Evolutionary conservation across 2,888 invertebrate genomes (phyloP).

Genomic region (Pyrochroa serraticornis): DNA sequence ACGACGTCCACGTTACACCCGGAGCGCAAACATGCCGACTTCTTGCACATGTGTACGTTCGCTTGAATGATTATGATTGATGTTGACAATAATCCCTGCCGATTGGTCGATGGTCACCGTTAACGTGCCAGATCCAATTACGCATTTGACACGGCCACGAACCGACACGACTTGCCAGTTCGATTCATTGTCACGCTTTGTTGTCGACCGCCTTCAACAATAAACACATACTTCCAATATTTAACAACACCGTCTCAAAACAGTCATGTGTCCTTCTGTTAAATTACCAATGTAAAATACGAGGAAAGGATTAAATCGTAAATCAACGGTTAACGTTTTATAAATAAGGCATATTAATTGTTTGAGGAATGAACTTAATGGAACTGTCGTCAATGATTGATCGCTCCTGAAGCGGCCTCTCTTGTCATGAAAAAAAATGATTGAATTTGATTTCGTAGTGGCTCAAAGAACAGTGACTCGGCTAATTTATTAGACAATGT

Average conservation of each 20-base stretch:
- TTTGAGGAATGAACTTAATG: constrained; percentile 9
- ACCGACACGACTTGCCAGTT: not conserved
- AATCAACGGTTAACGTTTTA: not conserved
- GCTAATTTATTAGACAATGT: constrained; percentile 27
- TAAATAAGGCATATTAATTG: constrained; percentile 6
- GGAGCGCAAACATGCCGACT: too few species aligned
- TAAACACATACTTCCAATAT: too few species aligned
- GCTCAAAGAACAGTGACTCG: constrained; percentile 8
- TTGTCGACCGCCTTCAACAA: not conserved
- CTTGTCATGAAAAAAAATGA: constrained; percentile 4
- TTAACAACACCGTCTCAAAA: not conserved
- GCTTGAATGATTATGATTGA: constrained; percentile 41
- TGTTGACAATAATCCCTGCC: constrained; percentile 31
- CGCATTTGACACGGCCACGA: constrained; percentile 23
- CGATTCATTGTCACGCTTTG: constrained; percentile 2
- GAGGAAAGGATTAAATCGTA: not conserved
- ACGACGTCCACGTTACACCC: too few species aligned
- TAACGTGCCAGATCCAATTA: constrained; percentile 33
- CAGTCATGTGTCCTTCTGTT: constrained; percentile 1
- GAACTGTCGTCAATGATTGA: constrained; percentile 26
- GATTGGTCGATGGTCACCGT: constrained; percentile 33
- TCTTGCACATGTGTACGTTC: constrained; percentile 2
- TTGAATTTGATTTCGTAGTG: constrained; percentile 19
- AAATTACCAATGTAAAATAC: not conserved
- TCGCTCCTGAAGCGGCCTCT: constrained; percentile 3